Base-by-base conservation (phyloP, 37 sponge, comb jelly and placozoan genomes). In the Chondrosia reniformis region DNA sequence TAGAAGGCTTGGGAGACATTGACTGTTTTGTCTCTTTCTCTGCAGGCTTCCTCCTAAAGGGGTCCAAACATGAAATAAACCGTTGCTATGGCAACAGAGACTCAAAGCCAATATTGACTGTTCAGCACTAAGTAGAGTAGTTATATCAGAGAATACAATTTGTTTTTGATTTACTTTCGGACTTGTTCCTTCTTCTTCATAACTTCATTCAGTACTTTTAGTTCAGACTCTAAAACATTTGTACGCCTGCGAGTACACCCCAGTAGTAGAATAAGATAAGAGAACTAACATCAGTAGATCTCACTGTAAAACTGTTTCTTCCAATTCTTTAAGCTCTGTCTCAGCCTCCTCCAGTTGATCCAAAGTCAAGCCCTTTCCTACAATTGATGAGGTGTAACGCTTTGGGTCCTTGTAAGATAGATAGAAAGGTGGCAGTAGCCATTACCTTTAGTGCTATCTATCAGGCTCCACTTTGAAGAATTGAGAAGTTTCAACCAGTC, bases 151-250 rank as follows among this genome's bases (percentile, higher is more conserved):
- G n/a, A n/a, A n/a, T n/a, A n/a, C n/a, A n/a, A n/a, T n/a, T n/a
- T n/a, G n/a, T n/a, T n/a, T n/a, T n/a, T 88, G 5, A 66, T 55
- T 55, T 32, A 45, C 76, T 55, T 37, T 32, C 13, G 83, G 36
- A 58, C 62, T 25, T 76, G 80, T 15, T 90, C 87, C 44, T 82
- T 82, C 74, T 79, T 83, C n/a, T 83, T 86, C 57, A 82, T 76
- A 86, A 87, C 83, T 55, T 76, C 85, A 41, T 76, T 83, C 45
- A 90, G 71, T 0, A 83, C 81, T 8, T 30, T 21, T 39, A 86
- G 64, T 46, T 90, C 91, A 0, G 84, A 76, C 83, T 85, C 87
- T 38, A 90, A 38, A 7, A 79, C 27, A 13, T 71, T 67, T 49
- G 86, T 86, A 32, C 87, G 86, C 36, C 91, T 90, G 80, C 52